A percentile compares a stretch with the other conserved stretches of the same genome.
Evolutionary conservation across 2,888 invertebrate genomes (phyloP).

Genomic region (Argyra leucocephala): DNA sequence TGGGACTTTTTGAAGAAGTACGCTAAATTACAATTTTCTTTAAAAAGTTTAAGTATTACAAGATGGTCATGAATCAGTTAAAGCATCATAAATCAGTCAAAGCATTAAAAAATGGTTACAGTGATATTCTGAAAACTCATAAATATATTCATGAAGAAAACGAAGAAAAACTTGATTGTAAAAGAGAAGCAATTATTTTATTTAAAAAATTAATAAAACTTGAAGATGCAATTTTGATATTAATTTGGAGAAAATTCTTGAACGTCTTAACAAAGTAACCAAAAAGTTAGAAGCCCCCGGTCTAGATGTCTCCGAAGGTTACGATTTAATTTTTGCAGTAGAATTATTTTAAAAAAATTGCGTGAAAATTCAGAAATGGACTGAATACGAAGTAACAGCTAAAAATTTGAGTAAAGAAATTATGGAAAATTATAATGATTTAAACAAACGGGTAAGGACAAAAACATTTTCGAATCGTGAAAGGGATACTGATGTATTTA

Average conservation of each 20-base stretch:
- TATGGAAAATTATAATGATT: conserved; percentile 7
- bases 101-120: conserved; percentile 9
- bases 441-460: conserved; percentile 8
- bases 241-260: neutral
- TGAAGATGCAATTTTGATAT: conserved; percentile 8
- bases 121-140: conserved; percentile 8
- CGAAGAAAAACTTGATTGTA: no score
- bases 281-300: conserved; percentile 2
- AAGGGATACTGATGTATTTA: conserved; percentile 5
- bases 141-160: conserved; percentile 8
- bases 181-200: conserved; percentile 9
- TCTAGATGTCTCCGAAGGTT: neutral
- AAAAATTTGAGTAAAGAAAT: conserved; percentile 9
- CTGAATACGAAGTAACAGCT: neutral
- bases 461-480: neutral
- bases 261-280: conserved; percentile 7
- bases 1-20: no score
- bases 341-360: neutral
- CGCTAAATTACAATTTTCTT: no score
- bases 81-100: conserved; percentile 5
- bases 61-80: no score
- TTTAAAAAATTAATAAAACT: conserved; percentile 8
- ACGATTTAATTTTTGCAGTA: neutral
- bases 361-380: neutral
- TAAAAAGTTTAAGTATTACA: no score